phyloP scores from a whole-genome alignment of 1,140 invertebrate genomes.

The Solenopsis fugax region DNA sequence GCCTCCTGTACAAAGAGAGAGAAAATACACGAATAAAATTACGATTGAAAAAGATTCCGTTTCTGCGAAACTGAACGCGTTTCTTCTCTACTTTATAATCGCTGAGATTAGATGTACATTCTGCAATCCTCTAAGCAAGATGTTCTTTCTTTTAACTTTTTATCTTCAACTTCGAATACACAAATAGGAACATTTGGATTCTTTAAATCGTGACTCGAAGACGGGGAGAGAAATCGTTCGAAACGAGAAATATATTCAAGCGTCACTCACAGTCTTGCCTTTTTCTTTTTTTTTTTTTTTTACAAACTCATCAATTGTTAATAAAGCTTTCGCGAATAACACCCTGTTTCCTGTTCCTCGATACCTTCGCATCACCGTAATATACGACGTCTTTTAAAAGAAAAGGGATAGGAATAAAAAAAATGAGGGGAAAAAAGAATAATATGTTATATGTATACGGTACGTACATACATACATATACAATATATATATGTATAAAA shows the following conservation, averaged over 20 bases:
- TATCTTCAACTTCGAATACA: not conserved
- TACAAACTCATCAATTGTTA: slow-evolving; percentile 50
- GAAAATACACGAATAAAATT: slow-evolving; percentile 1
- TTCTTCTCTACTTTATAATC: not conserved
- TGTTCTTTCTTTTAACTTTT: not conserved
- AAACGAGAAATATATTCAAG: slow-evolving; percentile 3
- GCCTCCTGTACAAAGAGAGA: not conserved
- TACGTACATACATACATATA: slow-evolving; percentile 41
- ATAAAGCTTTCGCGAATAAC: slow-evolving; percentile 52
- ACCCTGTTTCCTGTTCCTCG: slow-evolving; percentile 68
- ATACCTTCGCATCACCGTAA: not conserved
- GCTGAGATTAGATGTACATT: not conserved
- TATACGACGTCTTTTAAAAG: not conserved
- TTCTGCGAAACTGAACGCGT: not conserved
- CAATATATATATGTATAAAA: slow-evolving; percentile 51
- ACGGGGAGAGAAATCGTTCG: not conserved
- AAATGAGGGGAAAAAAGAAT: slow-evolving; percentile 33
- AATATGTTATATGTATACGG: slow-evolving; percentile 48
- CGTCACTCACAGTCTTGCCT: not conserved
- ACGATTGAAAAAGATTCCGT: not conserved
- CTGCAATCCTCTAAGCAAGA: not conserved
- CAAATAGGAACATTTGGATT: not conserved
- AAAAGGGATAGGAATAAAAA: slow-evolving; percentile 10
- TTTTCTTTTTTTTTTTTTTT: not conserved
- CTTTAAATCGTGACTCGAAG: not conserved